These are phyloP conservation scores for Oligia strigilis DNA, from an alignment of 2,888 invertebrate genomes.

Conservation along the genomic window DNA sequence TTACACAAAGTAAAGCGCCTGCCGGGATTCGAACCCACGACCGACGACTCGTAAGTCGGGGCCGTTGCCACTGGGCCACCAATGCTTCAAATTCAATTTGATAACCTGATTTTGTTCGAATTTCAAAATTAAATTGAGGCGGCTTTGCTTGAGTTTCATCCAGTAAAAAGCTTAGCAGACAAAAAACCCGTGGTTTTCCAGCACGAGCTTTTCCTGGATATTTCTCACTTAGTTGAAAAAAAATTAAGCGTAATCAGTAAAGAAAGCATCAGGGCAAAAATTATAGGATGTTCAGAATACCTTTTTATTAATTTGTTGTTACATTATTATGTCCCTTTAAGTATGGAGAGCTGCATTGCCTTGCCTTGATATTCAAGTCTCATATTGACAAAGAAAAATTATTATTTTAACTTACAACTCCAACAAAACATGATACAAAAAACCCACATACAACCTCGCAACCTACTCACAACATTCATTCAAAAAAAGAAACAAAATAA, in stretches of 20 bases:
- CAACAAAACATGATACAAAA: conserved; percentile 26
- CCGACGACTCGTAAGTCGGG: not conserved
- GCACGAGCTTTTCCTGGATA: not conserved
- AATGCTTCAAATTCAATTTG: not conserved
- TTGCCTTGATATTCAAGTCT: not conserved
- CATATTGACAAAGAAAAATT: not conserved
- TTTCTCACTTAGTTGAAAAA: not conserved
- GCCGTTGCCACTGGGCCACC: not conserved
- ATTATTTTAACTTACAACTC: conserved; percentile 5
- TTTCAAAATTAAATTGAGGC: not conserved
- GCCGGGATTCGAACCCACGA: not conserved
- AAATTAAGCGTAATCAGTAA: not conserved
- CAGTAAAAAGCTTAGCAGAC: not conserved
- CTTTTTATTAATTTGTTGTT: not conserved
- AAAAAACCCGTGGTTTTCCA: not conserved
- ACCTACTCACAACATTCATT: conserved; percentile 25
- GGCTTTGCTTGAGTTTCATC: not conserved
- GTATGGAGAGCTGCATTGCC: not conserved
- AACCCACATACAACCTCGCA: conserved; percentile 24
- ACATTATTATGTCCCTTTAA: not conserved
- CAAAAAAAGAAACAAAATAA: conserved; percentile 39
- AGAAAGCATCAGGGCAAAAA: not conserved
- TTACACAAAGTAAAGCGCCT: not conserved
- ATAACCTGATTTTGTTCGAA: not conserved
- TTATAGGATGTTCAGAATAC: not conserved